Conservation (phyloP, 53 echinoderm and acorn worm genomes). For the Zoroaster sp. region DNA sequence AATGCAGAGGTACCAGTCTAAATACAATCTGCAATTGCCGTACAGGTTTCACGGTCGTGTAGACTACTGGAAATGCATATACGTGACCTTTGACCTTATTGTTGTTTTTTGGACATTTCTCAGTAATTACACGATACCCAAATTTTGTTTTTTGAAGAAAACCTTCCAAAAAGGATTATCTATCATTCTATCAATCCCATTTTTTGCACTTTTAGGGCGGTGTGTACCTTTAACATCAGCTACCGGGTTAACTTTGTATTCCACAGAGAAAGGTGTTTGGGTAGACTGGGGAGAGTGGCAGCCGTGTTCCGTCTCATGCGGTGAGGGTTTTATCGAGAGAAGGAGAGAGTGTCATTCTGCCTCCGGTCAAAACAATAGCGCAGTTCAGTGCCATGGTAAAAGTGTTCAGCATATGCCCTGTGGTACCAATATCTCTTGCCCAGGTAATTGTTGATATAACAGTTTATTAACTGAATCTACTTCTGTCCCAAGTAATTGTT, state of each 20-base stretch:
- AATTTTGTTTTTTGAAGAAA: too few species aligned
- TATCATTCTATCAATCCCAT: too few species aligned
- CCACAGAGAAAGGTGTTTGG: conserved; percentile 65
- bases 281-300: conserved; percentile 64
- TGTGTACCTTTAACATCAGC: background rate
- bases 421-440: background rate
- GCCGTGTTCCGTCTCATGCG: conserved; percentile 69
- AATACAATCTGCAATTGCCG: too few species aligned
- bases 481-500: background rate
- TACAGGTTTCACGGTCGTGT: too few species aligned
- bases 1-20: too few species aligned
- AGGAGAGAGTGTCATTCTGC: background rate
- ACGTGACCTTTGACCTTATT: too few species aligned
- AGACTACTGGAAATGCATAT: too few species aligned
- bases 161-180: too few species aligned
- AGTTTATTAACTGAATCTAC: background rate
- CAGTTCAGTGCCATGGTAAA: background rate
- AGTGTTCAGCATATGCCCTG: background rate
- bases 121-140: too few species aligned
- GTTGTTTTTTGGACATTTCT: too few species aligned
- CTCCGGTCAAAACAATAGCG: background rate
- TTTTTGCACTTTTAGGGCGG: too few species aligned
- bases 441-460: background rate
- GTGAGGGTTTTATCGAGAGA: conserved; percentile 23
- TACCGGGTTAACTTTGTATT: background rate